A percentile compares a stretch with the other conserved stretches of the same genome.
Conservation (phyloP, 2,888 invertebrate genomes). For the Melikaiella ostensackeni region DNA sequence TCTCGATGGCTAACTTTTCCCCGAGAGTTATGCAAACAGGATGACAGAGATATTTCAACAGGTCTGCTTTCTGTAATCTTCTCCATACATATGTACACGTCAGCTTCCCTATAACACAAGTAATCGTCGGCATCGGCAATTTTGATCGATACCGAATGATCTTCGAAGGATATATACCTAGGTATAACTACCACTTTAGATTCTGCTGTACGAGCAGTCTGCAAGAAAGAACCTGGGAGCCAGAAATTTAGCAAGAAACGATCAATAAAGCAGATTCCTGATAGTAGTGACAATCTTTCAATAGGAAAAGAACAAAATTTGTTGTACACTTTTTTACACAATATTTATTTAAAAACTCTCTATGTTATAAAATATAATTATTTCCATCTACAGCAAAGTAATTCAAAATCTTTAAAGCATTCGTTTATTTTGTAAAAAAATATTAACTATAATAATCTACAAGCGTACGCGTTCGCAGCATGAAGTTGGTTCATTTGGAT, state of each 20-base stretch:
- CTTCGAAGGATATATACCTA: conserved; percentile 57
- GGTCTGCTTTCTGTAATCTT: background rate
- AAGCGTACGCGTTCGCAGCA: no score
- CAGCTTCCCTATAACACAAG: background rate
- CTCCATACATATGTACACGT: background rate
- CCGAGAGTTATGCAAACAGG: background rate
- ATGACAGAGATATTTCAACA: background rate
- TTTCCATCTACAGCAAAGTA: no score
- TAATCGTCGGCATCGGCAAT: conserved; percentile 3
- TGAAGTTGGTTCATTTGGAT: no score
- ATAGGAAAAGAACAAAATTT: no score
- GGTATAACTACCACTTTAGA: conserved; percentile 57
- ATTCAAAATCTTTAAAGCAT: no score
- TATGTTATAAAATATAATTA: no score
- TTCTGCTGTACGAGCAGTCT: conserved; percentile 61
- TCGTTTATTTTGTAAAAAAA: no score
- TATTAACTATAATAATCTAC: no score
- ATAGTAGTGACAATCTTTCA: conserved; percentile 42
- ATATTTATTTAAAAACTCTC: no score
- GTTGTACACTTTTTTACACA: no score
- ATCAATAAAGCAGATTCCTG: conserved; percentile 59
- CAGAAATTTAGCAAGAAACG: conserved; percentile 62
- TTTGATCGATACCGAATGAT: conserved; percentile 48
- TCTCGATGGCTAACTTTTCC: background rate
- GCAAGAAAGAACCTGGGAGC: conserved; percentile 59